Conservation (phyloP, 2,797 vertebrate genomes). For the Cetoscarus ocellatus region DNA sequence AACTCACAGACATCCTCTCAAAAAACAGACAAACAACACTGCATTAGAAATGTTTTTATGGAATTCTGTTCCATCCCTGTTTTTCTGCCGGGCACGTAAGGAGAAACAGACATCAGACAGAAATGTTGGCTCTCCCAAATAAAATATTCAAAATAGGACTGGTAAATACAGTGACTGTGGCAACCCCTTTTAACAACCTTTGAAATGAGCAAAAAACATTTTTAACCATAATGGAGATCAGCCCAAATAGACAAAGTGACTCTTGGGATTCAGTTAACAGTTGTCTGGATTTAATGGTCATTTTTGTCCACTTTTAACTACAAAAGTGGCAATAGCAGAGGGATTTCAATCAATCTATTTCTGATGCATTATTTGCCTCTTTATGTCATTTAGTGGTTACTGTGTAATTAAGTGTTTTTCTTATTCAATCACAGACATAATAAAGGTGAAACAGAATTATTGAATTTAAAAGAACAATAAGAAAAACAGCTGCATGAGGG, state of each 20-base stretch:
- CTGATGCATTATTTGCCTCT: background rate
- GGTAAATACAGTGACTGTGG: constrained; percentile 40
- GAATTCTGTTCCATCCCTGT: constrained; percentile 67
- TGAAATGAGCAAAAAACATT: constrained; percentile 44
- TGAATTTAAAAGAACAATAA: background rate
- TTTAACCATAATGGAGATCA: constrained; percentile 22
- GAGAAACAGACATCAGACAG: constrained; percentile 76
- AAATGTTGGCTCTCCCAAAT: constrained; percentile 51
- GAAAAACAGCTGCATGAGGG: constrained; percentile 3
- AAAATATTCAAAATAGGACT: constrained; percentile 29
- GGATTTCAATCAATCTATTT: constrained; percentile 19
- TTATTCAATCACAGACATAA: constrained; percentile 6
- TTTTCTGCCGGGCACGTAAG: constrained; percentile 76
- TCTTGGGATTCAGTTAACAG: constrained; percentile 30
- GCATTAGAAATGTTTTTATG: constrained; percentile 79
- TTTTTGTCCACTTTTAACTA: constrained; percentile 11
- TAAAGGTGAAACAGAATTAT: constrained; percentile 1
- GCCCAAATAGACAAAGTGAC: constrained; percentile 22
- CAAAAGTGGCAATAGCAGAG: constrained; percentile 18
- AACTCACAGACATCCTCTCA: constrained; percentile 70
- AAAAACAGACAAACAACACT: constrained; percentile 78
- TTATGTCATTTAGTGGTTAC: background rate
- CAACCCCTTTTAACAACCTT: constrained; percentile 12
- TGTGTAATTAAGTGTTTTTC: background rate
- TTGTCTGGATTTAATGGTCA: constrained; percentile 11